These are phyloP conservation scores for Podarcis lilfordi DNA, from an alignment of 2,797 vertebrate genomes.

Conservation along the genomic window DNA sequence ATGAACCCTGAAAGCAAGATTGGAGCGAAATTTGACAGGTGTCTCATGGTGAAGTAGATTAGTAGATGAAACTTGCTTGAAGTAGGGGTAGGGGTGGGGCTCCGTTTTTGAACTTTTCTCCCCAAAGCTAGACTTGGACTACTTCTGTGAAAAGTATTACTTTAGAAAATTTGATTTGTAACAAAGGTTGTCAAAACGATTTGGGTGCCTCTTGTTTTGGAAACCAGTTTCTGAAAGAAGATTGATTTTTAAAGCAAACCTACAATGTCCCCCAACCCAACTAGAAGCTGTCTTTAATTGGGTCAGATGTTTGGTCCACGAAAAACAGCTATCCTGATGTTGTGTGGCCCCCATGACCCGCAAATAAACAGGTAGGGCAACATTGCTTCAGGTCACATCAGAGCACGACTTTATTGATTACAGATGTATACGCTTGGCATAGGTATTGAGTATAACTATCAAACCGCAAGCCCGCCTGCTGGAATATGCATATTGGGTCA, in stretches of 20 bases:
- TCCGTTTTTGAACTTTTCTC: slow-evolving; percentile 29
- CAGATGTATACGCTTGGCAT: no score
- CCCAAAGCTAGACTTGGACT: slow-evolving; percentile 7
- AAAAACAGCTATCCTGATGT: neutral
- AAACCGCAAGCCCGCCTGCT: no score
- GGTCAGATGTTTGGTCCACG: neutral
- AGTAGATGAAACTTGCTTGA: slow-evolving; percentile 34
- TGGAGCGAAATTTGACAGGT: slow-evolving; percentile 46
- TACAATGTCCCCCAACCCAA: neutral
- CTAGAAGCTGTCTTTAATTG: neutral
- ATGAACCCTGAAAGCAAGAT: slow-evolving; percentile 39
- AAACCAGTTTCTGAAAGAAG: neutral
- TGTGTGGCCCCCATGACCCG: no score
- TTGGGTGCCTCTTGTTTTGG: neutral
- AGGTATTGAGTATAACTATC: no score
- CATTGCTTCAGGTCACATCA: no score
- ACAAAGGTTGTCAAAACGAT: neutral
- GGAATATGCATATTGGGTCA: no score
- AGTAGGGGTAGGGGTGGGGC: neutral
- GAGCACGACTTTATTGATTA: no score
- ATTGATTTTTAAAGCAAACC: neutral
- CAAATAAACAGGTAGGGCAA: no score
- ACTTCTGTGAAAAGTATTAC: slow-evolving; percentile 18
- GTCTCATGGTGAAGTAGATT: slow-evolving; percentile 36
- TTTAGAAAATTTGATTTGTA: neutral